phyloP scores from a whole-genome alignment of 2,797 vertebrate genomes.

The Amazona finschi region DNA sequence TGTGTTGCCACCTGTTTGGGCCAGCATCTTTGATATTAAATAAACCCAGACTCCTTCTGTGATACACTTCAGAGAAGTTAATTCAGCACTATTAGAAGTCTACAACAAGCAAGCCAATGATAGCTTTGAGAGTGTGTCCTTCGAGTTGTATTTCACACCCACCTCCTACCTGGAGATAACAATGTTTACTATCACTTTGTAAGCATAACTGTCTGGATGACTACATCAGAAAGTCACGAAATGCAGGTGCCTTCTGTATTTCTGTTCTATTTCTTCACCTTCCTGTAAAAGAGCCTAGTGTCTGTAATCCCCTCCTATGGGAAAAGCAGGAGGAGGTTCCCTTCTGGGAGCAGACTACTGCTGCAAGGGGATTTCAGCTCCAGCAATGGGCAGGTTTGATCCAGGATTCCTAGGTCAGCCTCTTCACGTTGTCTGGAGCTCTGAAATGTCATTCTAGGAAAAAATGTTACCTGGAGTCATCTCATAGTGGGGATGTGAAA shows the following conservation, averaged over 20 bases:
- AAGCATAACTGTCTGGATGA: background rate
- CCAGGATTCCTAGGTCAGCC: background rate
- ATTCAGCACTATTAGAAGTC: background rate
- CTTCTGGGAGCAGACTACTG: background rate
- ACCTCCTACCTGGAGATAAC: slow-evolving; percentile 34
- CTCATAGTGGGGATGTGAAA: background rate
- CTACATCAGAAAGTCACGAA: slow-evolving; percentile 30
- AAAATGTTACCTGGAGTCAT: background rate
- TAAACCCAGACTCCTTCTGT: background rate
- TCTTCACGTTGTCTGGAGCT: background rate
- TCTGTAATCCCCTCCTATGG: background rate
- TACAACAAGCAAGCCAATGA: background rate
- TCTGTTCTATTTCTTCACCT: background rate
- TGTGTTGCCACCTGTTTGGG: background rate
- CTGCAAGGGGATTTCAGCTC: background rate
- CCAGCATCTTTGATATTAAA: background rate
- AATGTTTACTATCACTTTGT: slow-evolving; percentile 32
- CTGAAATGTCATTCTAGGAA: background rate
- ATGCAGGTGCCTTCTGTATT: background rate
- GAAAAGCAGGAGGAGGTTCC: background rate
- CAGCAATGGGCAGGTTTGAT: background rate
- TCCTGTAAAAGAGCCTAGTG: background rate
- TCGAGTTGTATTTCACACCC: slow-evolving; percentile 8
- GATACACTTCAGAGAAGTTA: background rate
- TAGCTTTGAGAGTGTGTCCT: background rate